A percentile compares a stretch with the other conserved stretches of the same genome.
These are phyloP conservation scores for Cyprinodon tularosa DNA, from an alignment of 2,113 vertebrate genomes.

Conservation along the genomic window DNA sequence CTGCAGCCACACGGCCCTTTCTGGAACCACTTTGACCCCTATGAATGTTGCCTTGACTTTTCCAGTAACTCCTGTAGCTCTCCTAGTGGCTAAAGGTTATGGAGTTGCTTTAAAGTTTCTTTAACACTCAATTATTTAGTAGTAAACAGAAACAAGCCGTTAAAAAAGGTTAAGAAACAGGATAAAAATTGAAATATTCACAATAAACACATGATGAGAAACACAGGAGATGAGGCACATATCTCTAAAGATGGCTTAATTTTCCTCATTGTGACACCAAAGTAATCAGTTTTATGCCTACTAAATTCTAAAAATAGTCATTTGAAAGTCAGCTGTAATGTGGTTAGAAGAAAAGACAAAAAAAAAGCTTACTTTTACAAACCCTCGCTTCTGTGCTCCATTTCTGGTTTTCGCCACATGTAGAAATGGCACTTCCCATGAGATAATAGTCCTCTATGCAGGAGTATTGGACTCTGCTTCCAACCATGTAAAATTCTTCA, in stretches of 20 bases:
- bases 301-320: not conserved
- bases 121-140: no score
- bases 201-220: no score
- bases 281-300: not conserved
- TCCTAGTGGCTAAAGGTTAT: no score
- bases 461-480: conserved; percentile 84
- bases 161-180: not conserved
- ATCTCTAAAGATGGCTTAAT: not conserved
- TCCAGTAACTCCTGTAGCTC: no score
- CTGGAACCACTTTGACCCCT: no score
- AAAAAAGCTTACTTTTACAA: conserved; percentile 84
- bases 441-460: conserved; percentile 83
- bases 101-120: no score
- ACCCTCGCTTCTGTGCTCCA: conserved; percentile 79
- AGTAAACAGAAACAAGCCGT: no score
- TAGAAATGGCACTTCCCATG: conserved; percentile 80
- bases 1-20: no score
- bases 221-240: not conserved
- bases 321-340: not conserved
- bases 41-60: no score
- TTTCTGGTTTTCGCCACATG: conserved; percentile 80
- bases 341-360: not conserved
- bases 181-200: no score
- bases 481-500: conserved; percentile 79
- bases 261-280: not conserved